phyloP scores from a whole-genome alignment of 2,888 invertebrate genomes.

The Helicoverpa assulta region DNA sequence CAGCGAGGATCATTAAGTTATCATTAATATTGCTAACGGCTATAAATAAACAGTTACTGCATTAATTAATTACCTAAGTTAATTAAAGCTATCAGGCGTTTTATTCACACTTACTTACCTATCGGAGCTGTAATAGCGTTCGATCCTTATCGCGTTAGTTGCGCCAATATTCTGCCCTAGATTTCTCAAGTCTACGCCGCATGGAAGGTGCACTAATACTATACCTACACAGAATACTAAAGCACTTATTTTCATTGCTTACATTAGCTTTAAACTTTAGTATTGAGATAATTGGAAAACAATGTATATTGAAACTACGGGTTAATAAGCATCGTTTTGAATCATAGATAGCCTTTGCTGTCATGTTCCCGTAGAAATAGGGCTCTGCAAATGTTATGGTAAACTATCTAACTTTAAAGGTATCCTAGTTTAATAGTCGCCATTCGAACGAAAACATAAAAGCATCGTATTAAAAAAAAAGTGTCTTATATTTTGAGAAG shows the following conservation, averaged over 20 bases:
- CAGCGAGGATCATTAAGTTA: neutral
- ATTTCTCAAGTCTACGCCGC: constrained; percentile 31
- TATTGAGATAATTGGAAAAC: neutral
- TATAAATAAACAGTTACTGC: constrained; percentile 20
- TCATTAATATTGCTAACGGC: neutral
- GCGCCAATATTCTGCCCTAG: constrained; percentile 42
- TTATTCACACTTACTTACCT: constrained; percentile 90
- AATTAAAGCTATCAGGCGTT: constrained; percentile 86
- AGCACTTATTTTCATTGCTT: neutral
- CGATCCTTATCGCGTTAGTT: constrained; percentile 72
- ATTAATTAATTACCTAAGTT: constrained; percentile 40
- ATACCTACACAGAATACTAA: neutral
- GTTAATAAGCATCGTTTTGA: no score
- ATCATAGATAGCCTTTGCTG: no score
- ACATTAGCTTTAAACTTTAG: neutral
- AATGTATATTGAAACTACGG: no score
- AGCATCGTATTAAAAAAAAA: no score
- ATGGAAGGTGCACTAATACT: constrained; percentile 1
- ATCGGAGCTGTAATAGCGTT: constrained; percentile 83
- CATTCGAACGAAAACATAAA: no score
- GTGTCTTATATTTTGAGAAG: no score
- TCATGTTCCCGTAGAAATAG: no score
- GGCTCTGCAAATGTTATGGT: no score
- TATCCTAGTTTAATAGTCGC: no score
- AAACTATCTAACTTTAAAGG: no score